phyloP scores from a whole-genome alignment of 2,797 vertebrate genomes.

The Peromyscus attwateri region DNA sequence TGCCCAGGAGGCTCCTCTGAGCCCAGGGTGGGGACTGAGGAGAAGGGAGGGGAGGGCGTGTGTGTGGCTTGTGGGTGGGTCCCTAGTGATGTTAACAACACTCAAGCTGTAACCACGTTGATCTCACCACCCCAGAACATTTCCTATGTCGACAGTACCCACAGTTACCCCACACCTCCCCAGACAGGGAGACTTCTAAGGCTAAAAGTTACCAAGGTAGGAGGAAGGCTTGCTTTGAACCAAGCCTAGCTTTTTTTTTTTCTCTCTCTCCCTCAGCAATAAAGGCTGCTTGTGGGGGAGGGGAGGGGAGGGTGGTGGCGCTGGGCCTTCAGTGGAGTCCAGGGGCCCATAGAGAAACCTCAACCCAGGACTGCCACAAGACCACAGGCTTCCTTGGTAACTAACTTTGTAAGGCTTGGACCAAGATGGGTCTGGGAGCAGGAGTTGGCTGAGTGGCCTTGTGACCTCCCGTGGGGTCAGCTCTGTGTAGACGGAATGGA shows the following conservation, averaged over 20 bases:
- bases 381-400: background rate
- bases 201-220: background rate
- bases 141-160: slow-evolving; percentile 64
- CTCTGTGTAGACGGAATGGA: background rate
- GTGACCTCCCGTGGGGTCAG: background rate
- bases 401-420: background rate
- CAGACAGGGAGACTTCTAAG: background rate
- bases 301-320: background rate
- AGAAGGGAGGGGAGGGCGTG: slow-evolving; percentile 19
- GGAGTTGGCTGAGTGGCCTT: background rate
- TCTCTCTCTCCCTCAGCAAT: background rate
- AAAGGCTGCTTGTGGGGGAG: no score
- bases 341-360: background rate
- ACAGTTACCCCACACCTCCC: background rate
- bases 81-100: slow-evolving; percentile 41
- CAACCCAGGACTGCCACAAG: background rate
- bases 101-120: background rate
- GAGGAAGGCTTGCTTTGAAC: background rate
- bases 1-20: slow-evolving; percentile 29
- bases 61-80: slow-evolving; percentile 71
- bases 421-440: background rate
- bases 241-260: background rate
- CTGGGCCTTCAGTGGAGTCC: background rate
- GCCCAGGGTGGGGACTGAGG: background rate
- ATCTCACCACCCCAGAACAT: slow-evolving; percentile 43